Conservation (phyloP, 2,797 vertebrate species). For the Coregonus sp. region DNA sequence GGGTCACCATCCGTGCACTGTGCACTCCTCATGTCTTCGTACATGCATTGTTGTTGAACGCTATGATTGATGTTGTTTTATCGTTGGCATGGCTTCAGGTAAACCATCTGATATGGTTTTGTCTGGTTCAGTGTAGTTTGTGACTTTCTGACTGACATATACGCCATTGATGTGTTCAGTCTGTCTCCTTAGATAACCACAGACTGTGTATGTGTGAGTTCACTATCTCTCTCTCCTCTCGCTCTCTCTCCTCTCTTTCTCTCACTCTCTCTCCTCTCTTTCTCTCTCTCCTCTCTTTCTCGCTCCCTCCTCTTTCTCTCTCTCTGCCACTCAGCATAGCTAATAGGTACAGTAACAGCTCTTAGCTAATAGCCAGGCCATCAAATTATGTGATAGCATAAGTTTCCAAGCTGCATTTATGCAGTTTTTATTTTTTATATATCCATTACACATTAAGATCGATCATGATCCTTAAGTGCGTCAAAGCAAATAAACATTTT, state of each 20-base stretch:
- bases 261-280: no score
- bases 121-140: background rate
- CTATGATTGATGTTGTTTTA: constrained; percentile 35
- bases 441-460: constrained; percentile 57
- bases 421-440: constrained; percentile 64
- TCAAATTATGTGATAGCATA: constrained; percentile 63
- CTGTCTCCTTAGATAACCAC: constrained; percentile 49
- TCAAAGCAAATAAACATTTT: background rate
- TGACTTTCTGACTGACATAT: constrained; percentile 15
- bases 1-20: constrained; percentile 70
- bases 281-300: no score
- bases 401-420: constrained; percentile 52
- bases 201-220: constrained; percentile 26
- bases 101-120: background rate
- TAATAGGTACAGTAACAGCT: constrained; percentile 60
- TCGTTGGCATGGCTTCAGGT: background rate
- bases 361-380: constrained; percentile 72
- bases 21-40: constrained; percentile 66
- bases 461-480: constrained; percentile 60
- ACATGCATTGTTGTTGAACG: constrained; percentile 19
- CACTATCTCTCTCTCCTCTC: background rate
- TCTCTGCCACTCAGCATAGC: constrained; percentile 44
- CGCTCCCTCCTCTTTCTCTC: constrained; percentile 21
- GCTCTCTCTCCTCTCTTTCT: no score
- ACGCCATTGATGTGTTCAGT: background rate